Conservation (phyloP, 1,140 invertebrate species). For the Zophobas morio region DNA sequence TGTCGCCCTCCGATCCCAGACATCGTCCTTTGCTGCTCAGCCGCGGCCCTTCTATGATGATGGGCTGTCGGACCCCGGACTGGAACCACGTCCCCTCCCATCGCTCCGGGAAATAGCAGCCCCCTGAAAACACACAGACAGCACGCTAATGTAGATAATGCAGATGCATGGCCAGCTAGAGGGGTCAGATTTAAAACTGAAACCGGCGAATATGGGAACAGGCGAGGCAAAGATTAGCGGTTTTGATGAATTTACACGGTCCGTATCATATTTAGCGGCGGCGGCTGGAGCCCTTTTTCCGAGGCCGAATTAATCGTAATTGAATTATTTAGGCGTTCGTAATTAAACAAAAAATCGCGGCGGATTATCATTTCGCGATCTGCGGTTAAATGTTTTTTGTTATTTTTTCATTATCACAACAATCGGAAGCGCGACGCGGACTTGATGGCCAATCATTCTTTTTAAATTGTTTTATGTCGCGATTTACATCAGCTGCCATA, state of each 20-base stretch:
- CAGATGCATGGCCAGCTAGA: slow-evolving; percentile 43
- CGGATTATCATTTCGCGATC: slow-evolving; percentile 28
- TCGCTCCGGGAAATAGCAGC: slow-evolving; percentile 82
- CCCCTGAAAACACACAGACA: slow-evolving; percentile 68
- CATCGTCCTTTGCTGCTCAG: slow-evolving; percentile 86
- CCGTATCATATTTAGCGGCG: slow-evolving; percentile 23
- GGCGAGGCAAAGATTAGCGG: slow-evolving; percentile 50
- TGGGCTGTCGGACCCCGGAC: slow-evolving; percentile 84
- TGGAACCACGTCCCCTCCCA: slow-evolving; percentile 91
- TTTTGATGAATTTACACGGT: slow-evolving; percentile 52
- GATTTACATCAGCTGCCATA: slow-evolving; percentile 30
- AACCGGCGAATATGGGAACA: slow-evolving; percentile 42
- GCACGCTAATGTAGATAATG: slow-evolving; percentile 42
- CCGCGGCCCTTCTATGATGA: slow-evolving; percentile 82
- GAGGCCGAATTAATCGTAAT: slow-evolving; percentile 47
- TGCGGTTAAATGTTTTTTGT: neutral
- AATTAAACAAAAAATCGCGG: slow-evolving; percentile 33
- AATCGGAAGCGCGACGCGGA: slow-evolving; percentile 3
- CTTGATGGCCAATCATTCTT: slow-evolving; percentile 21
- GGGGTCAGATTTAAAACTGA: slow-evolving; percentile 44
- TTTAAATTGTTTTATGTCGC: slow-evolving; percentile 33
- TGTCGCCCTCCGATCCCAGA: slow-evolving; percentile 85
- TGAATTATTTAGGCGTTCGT: slow-evolving; percentile 43
- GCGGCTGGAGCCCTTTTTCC: slow-evolving; percentile 13
- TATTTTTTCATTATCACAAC: neutral